These are phyloP conservation scores for Tenthredo livida DNA, from an alignment of 2,888 invertebrate genomes.

Conservation along the genomic window DNA sequence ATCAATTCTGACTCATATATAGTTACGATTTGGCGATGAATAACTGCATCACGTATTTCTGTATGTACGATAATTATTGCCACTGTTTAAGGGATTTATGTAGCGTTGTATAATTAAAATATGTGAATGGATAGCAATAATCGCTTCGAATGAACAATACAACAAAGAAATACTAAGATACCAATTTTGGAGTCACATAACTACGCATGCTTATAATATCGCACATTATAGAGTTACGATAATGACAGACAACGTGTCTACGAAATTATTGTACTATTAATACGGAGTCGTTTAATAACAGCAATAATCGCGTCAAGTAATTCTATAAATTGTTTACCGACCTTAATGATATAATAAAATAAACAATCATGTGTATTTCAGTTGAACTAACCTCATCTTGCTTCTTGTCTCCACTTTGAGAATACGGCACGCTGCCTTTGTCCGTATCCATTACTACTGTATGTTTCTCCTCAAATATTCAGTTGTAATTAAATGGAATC, in stretches of 20 bases:
- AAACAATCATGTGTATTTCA: constrained; percentile 52
- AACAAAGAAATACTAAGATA: not conserved
- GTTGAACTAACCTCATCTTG: constrained; percentile 84
- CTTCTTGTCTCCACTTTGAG: constrained; percentile 80
- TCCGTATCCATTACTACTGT: constrained; percentile 62
- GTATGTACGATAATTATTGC: not conserved
- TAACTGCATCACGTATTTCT: not conserved
- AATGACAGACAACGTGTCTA: not conserved
- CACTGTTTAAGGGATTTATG: constrained; percentile 3
- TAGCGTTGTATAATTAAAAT: not conserved
- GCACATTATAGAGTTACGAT: not conserved
- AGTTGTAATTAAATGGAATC: not conserved
- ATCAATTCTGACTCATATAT: not conserved
- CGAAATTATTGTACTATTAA: not conserved
- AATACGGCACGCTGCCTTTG: constrained; percentile 74
- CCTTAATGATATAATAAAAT: constrained; percentile 56
- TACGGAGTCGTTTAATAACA: not conserved
- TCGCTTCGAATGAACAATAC: not conserved
- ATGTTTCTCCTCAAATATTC: not conserved
- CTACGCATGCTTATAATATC: not conserved
- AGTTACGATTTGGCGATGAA: not conserved
- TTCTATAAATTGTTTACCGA: not conserved
- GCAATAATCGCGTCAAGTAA: not conserved
- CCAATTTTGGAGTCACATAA: not conserved
- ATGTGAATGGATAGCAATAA: not conserved